Base-by-base conservation (phyloP, 1,140 invertebrate genomes). In the Chymomyza costata region DNA sequence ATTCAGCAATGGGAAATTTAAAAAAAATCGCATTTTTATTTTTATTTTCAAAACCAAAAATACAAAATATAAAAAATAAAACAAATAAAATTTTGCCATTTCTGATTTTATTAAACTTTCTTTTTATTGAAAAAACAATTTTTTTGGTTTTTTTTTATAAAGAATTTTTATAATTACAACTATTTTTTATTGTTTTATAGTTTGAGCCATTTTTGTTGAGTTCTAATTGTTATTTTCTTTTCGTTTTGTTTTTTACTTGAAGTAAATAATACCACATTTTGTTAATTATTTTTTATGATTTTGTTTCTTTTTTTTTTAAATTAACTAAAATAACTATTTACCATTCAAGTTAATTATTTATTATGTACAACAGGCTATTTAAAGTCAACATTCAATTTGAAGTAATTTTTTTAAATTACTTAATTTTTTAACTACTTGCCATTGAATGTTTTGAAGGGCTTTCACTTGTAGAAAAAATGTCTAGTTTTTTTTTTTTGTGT, bases 211-310 rank as follows among this genome's bases (percentile, higher is more conserved):
- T 50, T 49, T 52, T 47, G 19, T 64, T 73, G 65, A 78, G 71
- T 61, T n/a, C n/a, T n/a, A n/a, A n/a, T n/a, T 19, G 35, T 6
- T 7, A 46, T 45, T 19, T n/a, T 8, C 16, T 11, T 52, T 44
- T 17, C 6, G 10, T 57, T 16, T 50, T n/a, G n/a, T n/a, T 35
- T 41, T 78, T 78, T 63, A 76, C 71, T 76, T 76, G 28, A 50
- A 76, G 62, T 71, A 66, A 76, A 76, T 66, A 59, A 64, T 71
- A 78, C 73, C 73, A 78, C 73, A 78, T 50, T 40, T 39, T 52
- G 49, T 46, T 45, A n/a, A 21, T 16, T 21, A 15, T 7, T 38
- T 56, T 17, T 34, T 32, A 25, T 25, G 21, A 25, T 25, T 5
- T 14, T 18, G 38, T 19, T 39, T 39, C 19, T 19, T 8, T 31